Percentiles rank a stretch among this genome's conserved stretches.
Conservation (phyloP, 2,797 vertebrate species). For the Spinus olivaceus region DNA sequence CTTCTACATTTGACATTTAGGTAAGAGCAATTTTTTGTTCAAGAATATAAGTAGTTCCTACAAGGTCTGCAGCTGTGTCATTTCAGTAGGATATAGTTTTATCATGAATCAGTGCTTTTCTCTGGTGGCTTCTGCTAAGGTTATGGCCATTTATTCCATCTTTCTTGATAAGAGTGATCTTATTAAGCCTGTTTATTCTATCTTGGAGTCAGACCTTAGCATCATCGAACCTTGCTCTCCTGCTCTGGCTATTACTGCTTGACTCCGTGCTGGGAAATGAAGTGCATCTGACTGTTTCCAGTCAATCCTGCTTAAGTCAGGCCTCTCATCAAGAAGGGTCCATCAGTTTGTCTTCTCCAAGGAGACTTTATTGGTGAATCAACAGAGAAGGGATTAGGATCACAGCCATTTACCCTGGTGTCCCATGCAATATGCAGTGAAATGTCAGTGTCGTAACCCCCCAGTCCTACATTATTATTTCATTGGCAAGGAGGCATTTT, state of each 20-base stretch:
- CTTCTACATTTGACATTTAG: slow-evolving; percentile 43
- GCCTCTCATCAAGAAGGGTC: background rate
- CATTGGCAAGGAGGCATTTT: background rate
- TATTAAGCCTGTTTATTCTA: background rate
- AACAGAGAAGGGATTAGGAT: background rate
- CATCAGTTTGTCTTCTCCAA: background rate
- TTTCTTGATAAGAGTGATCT: background rate
- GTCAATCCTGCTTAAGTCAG: background rate
- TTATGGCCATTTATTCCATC: background rate
- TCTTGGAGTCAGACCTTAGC: background rate
- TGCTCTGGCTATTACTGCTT: background rate
- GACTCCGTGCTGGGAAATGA: background rate
- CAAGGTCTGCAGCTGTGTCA: slow-evolving; percentile 34
- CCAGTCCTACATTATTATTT: background rate
- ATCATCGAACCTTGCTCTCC: background rate
- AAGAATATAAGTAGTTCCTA: background rate
- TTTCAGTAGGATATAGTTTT: background rate
- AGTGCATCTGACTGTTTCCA: background rate
- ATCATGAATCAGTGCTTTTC: background rate
- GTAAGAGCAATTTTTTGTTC: slow-evolving; percentile 54
- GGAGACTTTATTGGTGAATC: background rate
- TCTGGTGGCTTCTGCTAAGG: background rate
- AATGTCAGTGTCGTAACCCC: background rate
- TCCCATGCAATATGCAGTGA: background rate
- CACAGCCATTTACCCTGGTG: background rate